A percentile compares a stretch with the other conserved stretches of the same genome.
phyloP scores from a whole-genome alignment of 2,888 invertebrate species.

The Calliopum simillimum region DNA sequence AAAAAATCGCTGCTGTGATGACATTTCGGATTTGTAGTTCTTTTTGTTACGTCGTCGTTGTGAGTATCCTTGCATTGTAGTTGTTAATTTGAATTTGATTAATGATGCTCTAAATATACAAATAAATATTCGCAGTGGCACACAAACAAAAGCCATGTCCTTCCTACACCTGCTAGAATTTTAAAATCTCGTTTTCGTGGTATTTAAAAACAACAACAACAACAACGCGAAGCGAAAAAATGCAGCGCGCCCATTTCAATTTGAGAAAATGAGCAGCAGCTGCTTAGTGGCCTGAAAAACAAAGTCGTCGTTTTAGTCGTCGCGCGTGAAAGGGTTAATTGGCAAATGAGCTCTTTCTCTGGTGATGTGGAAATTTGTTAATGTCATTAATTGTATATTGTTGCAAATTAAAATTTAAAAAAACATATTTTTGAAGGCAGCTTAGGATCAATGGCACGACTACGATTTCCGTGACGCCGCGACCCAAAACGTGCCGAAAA shows the following conservation, averaged over 20 bases:
- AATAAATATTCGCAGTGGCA: conserved; percentile 29
- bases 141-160: conserved; percentile 16
- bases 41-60: conserved; percentile 26
- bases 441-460: too few species aligned
- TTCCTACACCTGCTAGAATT: conserved; percentile 43
- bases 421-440: too few species aligned
- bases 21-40: conserved; percentile 43
- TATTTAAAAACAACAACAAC: too few species aligned
- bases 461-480: background rate
- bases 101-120: conserved; percentile 52
- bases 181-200: conserved; percentile 6
- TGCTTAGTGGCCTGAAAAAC: conserved; percentile 19
- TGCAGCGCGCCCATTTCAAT: background rate
- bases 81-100: conserved; percentile 63
- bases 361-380: conserved; percentile 19
- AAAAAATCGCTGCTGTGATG: conserved; percentile 47
- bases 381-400: too few species aligned
- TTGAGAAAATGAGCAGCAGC: conserved; percentile 32
- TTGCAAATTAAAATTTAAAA: too few species aligned
- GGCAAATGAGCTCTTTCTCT: background rate
- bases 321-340: conserved; percentile 14
- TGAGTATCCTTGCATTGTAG: conserved; percentile 39
- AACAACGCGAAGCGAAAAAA: background rate
- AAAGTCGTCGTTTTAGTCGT: background rate
- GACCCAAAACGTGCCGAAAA: too few species aligned